phyloP scores from a whole-genome alignment of 2,888 invertebrate species.

The Thereva unica region DNA sequence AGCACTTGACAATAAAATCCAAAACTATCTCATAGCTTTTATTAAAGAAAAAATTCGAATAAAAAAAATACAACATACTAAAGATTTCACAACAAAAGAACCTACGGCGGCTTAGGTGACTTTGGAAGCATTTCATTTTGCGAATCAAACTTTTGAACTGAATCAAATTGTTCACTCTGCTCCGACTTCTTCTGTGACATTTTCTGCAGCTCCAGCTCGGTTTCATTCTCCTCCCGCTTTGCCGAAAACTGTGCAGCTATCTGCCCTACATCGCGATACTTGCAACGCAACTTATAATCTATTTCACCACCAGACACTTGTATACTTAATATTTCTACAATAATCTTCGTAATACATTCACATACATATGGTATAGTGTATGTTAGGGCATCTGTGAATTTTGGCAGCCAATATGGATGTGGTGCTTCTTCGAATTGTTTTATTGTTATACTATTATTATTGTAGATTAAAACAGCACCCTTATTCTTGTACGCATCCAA shows the following conservation, averaged over 20 bases:
- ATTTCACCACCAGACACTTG: conserved; percentile 95
- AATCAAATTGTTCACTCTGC: too few relatives aligned
- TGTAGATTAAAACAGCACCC: conserved; percentile 97
- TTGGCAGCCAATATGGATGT: conserved; percentile 98
- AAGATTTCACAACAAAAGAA: too few relatives aligned
- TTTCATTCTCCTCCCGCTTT: conserved; percentile 16
- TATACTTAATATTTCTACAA: conserved; percentile 90
- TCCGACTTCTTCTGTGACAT: too few relatives aligned
- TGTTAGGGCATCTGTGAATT: conserved; percentile 99
- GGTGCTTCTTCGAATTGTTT: conserved; percentile 98
- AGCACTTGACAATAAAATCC: too few relatives aligned
- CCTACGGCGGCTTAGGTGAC: too few relatives aligned
- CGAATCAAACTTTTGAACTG: too few relatives aligned
- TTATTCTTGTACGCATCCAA: conserved; percentile 99
- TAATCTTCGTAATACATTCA: conserved; percentile 96
- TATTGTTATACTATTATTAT: conserved; percentile 99
- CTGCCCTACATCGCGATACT: conserved; percentile 8
- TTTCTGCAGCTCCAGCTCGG: neutral
- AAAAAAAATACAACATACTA: too few relatives aligned
- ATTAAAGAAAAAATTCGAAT: too few relatives aligned
- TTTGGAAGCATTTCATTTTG: too few relatives aligned
- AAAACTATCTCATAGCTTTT: too few relatives aligned
- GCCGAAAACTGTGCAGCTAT: conserved; percentile 7
- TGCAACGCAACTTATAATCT: neutral
- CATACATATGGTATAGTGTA: conserved; percentile 98